Percentiles rank a stretch among this genome's conserved stretches.
Evolutionary conservation across 2,888 invertebrate genomes (phyloP).

Genomic region (Mesochorus sp.): DNA sequence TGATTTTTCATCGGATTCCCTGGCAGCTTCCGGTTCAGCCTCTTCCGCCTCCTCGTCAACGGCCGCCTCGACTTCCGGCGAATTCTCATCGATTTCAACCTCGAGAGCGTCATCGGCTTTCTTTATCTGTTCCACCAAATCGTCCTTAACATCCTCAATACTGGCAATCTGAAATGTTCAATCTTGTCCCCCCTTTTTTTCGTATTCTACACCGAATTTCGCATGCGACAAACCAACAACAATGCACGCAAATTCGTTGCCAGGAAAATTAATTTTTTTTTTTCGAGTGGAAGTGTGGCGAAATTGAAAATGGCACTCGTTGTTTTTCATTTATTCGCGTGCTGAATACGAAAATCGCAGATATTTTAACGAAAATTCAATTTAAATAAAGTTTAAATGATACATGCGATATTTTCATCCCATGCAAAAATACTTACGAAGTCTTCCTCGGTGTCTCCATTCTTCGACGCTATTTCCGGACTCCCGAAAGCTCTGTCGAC

Average conservation of each 20-base stretch:
- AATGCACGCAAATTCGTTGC: not conserved
- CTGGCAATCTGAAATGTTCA: constrained; percentile 64
- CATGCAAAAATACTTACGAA: constrained; percentile 56
- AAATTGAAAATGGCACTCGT: not conserved
- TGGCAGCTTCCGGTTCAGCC: constrained; percentile 60
- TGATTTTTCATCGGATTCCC: constrained; percentile 49
- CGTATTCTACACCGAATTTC: constrained; percentile 53
- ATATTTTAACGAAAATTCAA: not conserved
- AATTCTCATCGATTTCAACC: constrained; percentile 46
- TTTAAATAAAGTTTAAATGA: constrained; percentile 25
- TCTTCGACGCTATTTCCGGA: constrained; percentile 70
- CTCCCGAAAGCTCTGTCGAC: constrained; percentile 79
- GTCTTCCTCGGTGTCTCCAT: constrained; percentile 56
- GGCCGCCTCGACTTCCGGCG: constrained; percentile 43
- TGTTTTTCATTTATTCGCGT: not conserved
- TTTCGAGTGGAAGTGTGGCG: not conserved
- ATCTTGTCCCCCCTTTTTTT: constrained; percentile 52
- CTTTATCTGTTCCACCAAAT: constrained; percentile 73
- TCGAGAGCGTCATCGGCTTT: constrained; percentile 70
- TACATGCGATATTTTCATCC: constrained; percentile 35
- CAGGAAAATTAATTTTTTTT: not conserved
- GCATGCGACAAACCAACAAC: constrained; percentile 1
- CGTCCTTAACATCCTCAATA: constrained; percentile 64
- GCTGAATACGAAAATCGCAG: not conserved
- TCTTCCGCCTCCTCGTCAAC: constrained; percentile 54